Base-by-base conservation (phyloP, 1,140 invertebrate genomes). In the Drosophila cardini region DNA sequence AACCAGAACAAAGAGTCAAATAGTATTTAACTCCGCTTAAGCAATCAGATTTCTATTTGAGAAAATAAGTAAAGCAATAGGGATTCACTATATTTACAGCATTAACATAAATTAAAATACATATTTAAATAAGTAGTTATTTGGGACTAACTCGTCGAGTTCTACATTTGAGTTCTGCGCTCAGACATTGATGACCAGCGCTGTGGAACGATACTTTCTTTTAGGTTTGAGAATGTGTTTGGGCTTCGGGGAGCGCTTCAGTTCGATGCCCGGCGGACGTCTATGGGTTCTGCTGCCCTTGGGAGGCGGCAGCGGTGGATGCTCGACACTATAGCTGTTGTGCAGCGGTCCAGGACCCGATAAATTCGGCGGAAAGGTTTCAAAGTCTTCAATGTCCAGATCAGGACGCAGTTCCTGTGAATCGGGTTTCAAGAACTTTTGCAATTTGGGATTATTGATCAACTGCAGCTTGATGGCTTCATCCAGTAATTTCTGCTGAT, bases 121-220 rank as follows among this genome's bases (percentile, higher is more conserved):
- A 48, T 63, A 70, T 42, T 58, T 76, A 79, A 76, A 62, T 64
- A 64, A 76, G 46, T 61, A 53, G 32, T 7, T 46, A 15, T 36
- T 42, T 46, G 61, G 46, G 60, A 58, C 78, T 78, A 55, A 46
- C 16, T 26, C 21, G 21, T 26, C 21, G 1, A 38, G 30, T 21
- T 26, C 21, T 8, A 40, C 15, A 5, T 7, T 18, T 26, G 18
- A 38, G 15, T 10, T 15, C 15, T 16, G 9, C n/a, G 7, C 16
- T 83, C 50, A 91, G 30, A 91, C 90, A 73, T 90, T 91, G 57
- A 91, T 91, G 58, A 91, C 85, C 72, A 91, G 60, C 16, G 90
- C 82, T 36, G 86, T 72, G 11, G 86, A 78, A 69, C 84, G 75
- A 46, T 70, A 91, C 48, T 91, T 91, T 11, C 81, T 53, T 34